phyloP scores from a whole-genome alignment of 2,888 invertebrate species.

The Ichneumoninae sp. region DNA sequence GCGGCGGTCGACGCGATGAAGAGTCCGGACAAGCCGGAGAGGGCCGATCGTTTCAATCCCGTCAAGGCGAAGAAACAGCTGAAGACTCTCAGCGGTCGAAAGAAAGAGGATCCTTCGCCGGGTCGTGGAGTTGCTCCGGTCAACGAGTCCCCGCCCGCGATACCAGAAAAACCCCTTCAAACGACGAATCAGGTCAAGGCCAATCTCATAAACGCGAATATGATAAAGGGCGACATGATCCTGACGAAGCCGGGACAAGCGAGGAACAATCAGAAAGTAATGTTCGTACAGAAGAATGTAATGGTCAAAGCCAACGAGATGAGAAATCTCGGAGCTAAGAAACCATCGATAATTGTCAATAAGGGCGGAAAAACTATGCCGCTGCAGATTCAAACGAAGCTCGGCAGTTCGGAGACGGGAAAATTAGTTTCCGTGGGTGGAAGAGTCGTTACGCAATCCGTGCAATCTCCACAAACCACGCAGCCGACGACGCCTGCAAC shows the following conservation, averaged over 20 bases:
- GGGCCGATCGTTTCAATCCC: constrained; percentile 70
- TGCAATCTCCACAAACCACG: constrained; percentile 38
- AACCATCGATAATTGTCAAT: constrained; percentile 73
- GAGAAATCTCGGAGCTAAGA: constrained; percentile 75
- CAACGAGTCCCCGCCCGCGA: constrained; percentile 59
- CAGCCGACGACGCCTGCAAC: constrained; percentile 25
- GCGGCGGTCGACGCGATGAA: constrained; percentile 83
- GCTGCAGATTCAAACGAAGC: constrained; percentile 71
- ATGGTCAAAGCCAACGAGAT: constrained; percentile 78
- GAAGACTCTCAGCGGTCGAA: constrained; percentile 74
- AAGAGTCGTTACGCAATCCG: constrained; percentile 14
- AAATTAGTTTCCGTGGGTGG: constrained; percentile 73
- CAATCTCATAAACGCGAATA: constrained; percentile 85
- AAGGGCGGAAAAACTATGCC: constrained; percentile 73
- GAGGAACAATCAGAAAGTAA: constrained; percentile 78
- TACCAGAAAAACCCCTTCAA: constrained; percentile 77
- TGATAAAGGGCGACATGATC: constrained; percentile 83
- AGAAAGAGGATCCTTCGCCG: constrained; percentile 76
- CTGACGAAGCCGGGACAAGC: constrained; percentile 81
- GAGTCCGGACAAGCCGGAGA: constrained; percentile 80
- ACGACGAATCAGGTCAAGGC: constrained; percentile 85
- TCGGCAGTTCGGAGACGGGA: constrained; percentile 74
- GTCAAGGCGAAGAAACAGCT: constrained; percentile 74
- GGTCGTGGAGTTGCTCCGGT: constrained; percentile 21
- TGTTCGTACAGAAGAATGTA: constrained; percentile 81